These are phyloP conservation scores for Ceyx margarethae DNA, from an alignment of 2,113 vertebrate species.

Conservation along the genomic window DNA sequence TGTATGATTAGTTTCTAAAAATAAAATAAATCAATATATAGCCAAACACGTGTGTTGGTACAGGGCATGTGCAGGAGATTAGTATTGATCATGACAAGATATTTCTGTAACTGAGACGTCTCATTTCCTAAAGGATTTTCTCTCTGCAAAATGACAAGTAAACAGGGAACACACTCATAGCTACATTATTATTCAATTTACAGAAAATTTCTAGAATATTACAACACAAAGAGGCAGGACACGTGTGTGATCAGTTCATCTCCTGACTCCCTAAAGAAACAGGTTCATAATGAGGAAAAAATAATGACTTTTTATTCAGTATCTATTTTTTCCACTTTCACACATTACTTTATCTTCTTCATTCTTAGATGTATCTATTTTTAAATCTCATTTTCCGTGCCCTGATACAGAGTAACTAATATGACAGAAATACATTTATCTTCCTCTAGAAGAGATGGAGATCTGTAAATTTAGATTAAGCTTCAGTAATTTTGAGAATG, in stretches of 20 bases:
- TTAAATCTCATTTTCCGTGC: background rate
- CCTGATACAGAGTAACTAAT: background rate
- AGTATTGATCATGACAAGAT: background rate
- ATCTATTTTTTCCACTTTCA: background rate
- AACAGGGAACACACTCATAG: background rate
- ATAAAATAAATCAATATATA: background rate
- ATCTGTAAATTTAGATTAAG: background rate
- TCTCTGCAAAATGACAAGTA: background rate
- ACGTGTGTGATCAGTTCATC: background rate
- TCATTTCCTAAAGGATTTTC: background rate
- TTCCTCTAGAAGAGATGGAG: background rate
- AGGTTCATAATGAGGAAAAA: background rate
- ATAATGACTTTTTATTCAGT: background rate
- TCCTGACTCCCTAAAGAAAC: background rate
- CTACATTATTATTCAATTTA: background rate
- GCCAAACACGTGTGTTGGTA: background rate
- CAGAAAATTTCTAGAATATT: background rate
- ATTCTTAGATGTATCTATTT: background rate
- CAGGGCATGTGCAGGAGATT: background rate
- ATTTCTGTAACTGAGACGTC: background rate
- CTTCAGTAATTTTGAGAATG: background rate
- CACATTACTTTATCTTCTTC: background rate
- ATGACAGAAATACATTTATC: background rate
- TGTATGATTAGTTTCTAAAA: background rate
- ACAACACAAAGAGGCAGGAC: background rate